Conservation (phyloP, 2,888 invertebrate genomes). For the Drosophila flavopinicola region DNA sequence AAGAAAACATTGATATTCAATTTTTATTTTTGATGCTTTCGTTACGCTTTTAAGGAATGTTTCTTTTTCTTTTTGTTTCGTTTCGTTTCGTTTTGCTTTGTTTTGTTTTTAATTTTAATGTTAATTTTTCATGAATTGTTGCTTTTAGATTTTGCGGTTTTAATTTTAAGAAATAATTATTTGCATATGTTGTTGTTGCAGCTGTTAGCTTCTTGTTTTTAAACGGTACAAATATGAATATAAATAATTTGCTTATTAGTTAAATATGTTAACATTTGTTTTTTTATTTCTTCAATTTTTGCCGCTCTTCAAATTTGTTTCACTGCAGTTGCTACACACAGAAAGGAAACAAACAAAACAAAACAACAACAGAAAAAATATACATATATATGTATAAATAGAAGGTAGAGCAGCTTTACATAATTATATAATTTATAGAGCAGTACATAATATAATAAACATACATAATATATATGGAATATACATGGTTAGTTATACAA, state of each 20-base stretch:
- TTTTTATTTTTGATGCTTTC: constrained; percentile 23
- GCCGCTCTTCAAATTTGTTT: constrained; percentile 18
- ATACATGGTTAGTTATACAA: constrained; percentile 39
- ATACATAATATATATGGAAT: constrained; percentile 58
- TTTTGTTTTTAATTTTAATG: constrained; percentile 5
- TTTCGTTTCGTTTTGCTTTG: no score
- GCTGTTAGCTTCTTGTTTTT: constrained; percentile 25
- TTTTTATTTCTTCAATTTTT: constrained; percentile 8
- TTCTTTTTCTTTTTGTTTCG: constrained; percentile 8
- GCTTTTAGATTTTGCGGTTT: constrained; percentile 15
- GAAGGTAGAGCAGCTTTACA: constrained; percentile 20
- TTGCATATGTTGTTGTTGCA: constrained; percentile 21
- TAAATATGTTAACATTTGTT: constrained; percentile 64
- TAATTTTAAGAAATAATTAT: constrained; percentile 28
- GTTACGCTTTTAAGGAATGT: constrained; percentile 51
- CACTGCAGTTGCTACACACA: constrained; percentile 19
- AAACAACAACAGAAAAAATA: constrained; percentile 43
- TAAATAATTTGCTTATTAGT: constrained; percentile 40
- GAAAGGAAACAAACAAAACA: constrained; percentile 24
- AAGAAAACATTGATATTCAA: constrained; percentile 63
- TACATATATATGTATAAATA: constrained; percentile 13
- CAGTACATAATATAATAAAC: constrained; percentile 37
- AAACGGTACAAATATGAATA: constrained; percentile 36
- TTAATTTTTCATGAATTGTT: constrained; percentile 7
- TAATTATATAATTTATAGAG: constrained; percentile 42